Percentiles rank a stretch among this genome's conserved stretches.
Evolutionary conservation across 1,140 invertebrate species (phyloP).

Genomic region (Pomacea maculata): DNA sequence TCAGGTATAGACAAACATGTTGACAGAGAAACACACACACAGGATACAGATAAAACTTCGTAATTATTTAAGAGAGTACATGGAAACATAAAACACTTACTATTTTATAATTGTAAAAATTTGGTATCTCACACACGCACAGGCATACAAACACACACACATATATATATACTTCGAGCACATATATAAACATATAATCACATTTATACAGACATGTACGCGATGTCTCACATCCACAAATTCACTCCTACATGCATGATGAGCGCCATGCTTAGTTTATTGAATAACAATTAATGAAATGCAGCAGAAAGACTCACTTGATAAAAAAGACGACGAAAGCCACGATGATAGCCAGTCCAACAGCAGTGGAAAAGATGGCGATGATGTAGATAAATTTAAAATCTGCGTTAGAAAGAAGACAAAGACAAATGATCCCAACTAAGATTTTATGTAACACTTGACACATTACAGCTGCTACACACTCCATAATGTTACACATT

Average conservation of each 20-base stretch:
- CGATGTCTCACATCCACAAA: neutral
- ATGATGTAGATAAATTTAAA: slow-evolving; percentile 2
- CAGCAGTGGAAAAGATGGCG: slow-evolving; percentile 4
- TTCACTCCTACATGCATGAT: neutral
- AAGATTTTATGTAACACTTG: too few relatives aligned
- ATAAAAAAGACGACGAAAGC: slow-evolving; percentile 21
- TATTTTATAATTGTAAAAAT: neutral
- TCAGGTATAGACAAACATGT: neutral
- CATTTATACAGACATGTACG: neutral
- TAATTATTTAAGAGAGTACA: neutral
- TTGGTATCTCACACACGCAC: neutral
- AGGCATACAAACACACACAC: neutral
- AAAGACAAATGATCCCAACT: slow-evolving; percentile 4
- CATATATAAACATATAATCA: neutral
- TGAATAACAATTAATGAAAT: neutral
- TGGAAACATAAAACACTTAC: neutral
- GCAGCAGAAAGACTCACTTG: slow-evolving; percentile 10
- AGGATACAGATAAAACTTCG: neutral
- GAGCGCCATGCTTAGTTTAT: neutral
- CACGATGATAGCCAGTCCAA: slow-evolving; percentile 16
- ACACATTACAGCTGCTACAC: too few relatives aligned
- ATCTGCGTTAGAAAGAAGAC: neutral
- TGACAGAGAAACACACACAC: neutral
- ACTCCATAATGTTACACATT: too few relatives aligned
- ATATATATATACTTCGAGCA: neutral